Percentiles rank a stretch among this genome's conserved stretches.
These are phyloP conservation scores for Tamias sibiricus DNA, from an alignment of 2,113 vertebrate genomes.

Conservation along the genomic window DNA sequence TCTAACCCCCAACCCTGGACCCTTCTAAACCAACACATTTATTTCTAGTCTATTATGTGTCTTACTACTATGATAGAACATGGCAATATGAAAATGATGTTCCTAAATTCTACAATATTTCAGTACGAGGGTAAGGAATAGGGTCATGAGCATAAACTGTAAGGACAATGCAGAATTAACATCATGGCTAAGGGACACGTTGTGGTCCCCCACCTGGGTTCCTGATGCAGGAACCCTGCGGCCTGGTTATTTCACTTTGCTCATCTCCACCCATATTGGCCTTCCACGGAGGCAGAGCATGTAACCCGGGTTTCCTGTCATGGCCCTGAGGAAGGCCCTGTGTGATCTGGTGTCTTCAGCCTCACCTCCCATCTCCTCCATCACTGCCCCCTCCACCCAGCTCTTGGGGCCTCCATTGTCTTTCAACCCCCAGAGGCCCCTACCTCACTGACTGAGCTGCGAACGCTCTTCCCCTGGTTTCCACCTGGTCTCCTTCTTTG, in stretches of 20 bases:
- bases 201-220: neutral
- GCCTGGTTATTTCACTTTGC: neutral
- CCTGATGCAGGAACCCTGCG: neutral
- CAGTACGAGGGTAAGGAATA: neutral
- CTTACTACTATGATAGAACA: neutral
- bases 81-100: neutral
- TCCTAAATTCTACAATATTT: neutral
- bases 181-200: neutral
- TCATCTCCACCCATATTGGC: neutral
- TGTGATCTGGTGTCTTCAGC: no score
- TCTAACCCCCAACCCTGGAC: neutral
- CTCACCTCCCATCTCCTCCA: neutral
- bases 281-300: neutral
- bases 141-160: neutral
- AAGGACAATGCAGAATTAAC: neutral
- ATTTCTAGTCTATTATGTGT: neutral
- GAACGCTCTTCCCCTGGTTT: neutral
- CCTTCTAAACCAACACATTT: neutral
- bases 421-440: neutral
- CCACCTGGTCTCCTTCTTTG: neutral
- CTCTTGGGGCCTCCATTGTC: neutral
- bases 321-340: neutral
- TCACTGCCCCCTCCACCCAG: fast-evolving
- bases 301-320: neutral
- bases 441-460: fast-evolving